A percentile compares a stretch with the other conserved stretches of the same genome.
Evolutionary conservation across 2,113 vertebrate genomes (phyloP).

Genomic region (Mormyrus iriodes): DNA sequence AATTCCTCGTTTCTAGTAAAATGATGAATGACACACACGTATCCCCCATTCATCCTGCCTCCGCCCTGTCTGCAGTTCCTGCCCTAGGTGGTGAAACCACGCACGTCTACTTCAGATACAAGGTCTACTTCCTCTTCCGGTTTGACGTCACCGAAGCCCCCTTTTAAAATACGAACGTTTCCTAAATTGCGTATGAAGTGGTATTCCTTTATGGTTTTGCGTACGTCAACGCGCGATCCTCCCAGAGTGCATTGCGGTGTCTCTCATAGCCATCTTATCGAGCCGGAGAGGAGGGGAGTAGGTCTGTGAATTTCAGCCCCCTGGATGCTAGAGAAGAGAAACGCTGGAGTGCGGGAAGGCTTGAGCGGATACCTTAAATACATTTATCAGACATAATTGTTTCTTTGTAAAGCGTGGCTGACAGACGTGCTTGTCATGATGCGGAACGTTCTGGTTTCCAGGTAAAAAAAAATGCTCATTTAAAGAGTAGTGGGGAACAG

Average conservation of each 20-base stretch:
- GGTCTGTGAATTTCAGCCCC: slow-evolving; percentile 33
- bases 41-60: too few species aligned
- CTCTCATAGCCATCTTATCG: slow-evolving; percentile 46
- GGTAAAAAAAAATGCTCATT: slow-evolving; percentile 62
- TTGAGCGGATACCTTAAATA: not conserved
- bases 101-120: too few species aligned
- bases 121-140: not conserved
- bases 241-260: slow-evolving; percentile 36
- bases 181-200: not conserved
- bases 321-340: slow-evolving; percentile 28
- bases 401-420: not conserved
- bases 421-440: slow-evolving; percentile 55
- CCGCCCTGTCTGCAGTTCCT: too few species aligned
- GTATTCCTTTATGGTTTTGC: slow-evolving; percentile 20
- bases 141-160: not conserved
- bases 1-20: not conserved
- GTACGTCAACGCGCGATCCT: slow-evolving; percentile 31
- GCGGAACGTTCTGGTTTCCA: slow-evolving; percentile 67
- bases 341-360: not conserved
- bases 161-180: not conserved
- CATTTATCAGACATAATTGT: not conserved
- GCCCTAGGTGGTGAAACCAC: too few species aligned
- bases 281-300: slow-evolving; percentile 25
- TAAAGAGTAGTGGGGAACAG: slow-evolving; percentile 55
- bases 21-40: not conserved